Percentiles rank a stretch among this genome's conserved stretches.
These are phyloP conservation scores for Lomographa bimaculata DNA, from an alignment of 2,888 invertebrate genomes.

Conservation along the genomic window DNA sequence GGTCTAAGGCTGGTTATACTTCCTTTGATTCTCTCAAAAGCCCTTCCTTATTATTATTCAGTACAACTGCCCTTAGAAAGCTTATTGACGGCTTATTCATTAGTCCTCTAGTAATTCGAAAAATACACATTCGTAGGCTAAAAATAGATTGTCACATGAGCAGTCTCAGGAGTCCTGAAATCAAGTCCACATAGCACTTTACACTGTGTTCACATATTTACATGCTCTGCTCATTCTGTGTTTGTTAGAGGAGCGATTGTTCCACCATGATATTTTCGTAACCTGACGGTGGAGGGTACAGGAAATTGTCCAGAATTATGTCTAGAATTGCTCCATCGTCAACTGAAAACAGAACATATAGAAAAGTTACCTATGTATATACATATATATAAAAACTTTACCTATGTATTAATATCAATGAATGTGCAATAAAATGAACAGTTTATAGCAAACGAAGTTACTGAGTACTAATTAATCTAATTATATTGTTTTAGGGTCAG, in stretches of 20 bases:
- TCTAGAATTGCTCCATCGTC: slow-evolving; percentile 99
- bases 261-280: slow-evolving; percentile 98
- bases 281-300: slow-evolving; percentile 91
- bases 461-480: no score
- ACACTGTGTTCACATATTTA: slow-evolving; percentile 35
- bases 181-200: slow-evolving; percentile 16
- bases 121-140: slow-evolving; percentile 1
- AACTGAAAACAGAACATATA: slow-evolving; percentile 84
- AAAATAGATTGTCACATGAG: slow-evolving; percentile 9
- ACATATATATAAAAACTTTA: no score
- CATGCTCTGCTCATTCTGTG: slow-evolving; percentile 23
- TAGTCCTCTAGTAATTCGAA: not conserved
- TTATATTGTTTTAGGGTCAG: no score
- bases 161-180: slow-evolving; percentile 13
- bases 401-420: no score
- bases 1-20: no score
- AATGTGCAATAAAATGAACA: no score
- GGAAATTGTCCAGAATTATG: slow-evolving; percentile 95
- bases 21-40: no score
- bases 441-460: no score
- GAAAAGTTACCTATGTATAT: no score
- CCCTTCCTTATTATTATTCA: no score
- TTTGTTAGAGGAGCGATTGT: slow-evolving; percentile 94
- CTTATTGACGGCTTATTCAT: no score
- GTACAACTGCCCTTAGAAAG: no score